phyloP scores from a whole-genome alignment of 2,113 vertebrate species.

The Pollachius pollachius region DNA sequence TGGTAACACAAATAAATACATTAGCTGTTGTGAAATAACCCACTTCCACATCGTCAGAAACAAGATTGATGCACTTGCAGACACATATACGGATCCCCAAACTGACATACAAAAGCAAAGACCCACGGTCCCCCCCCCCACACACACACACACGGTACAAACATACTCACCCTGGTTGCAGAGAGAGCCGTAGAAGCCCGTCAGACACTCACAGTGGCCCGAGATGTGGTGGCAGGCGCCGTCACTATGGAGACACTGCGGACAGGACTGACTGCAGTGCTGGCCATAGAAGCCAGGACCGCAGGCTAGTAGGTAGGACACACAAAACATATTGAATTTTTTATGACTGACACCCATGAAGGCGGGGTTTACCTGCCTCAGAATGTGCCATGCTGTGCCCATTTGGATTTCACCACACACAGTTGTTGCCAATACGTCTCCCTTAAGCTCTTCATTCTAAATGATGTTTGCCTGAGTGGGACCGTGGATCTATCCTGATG shows the following conservation, averaged over 20 bases:
- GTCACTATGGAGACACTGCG: constrained; percentile 83
- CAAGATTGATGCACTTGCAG: neutral
- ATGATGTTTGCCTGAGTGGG: constrained; percentile 32
- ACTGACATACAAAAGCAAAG: neutral
- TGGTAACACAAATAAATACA: too few relatives aligned
- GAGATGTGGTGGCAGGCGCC: constrained; percentile 86
- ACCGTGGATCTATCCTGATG: neutral
- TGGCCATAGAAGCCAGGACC: constrained; percentile 83
- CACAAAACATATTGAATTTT: constrained; percentile 17
- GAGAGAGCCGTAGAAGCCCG: constrained; percentile 84
- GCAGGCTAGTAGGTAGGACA: constrained; percentile 73
- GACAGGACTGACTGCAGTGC: constrained; percentile 82
- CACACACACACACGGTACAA: constrained; percentile 1
- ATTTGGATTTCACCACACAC: too few relatives aligned
- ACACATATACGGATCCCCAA: neutral
- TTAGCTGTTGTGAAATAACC: too few relatives aligned
- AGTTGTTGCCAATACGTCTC: constrained; percentile 25
- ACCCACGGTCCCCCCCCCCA: neutral
- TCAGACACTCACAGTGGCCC: constrained; percentile 84
- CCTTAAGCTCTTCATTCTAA: constrained; percentile 31
- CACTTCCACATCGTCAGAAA: too few relatives aligned
- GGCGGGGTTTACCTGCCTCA: too few relatives aligned
- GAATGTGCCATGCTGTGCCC: too few relatives aligned
- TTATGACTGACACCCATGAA: too few relatives aligned
- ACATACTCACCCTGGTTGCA: constrained; percentile 85